Evolutionary conservation across 1,140 invertebrate species (phyloP).

Genomic region (Rhopalosiphum maidis): DNA sequence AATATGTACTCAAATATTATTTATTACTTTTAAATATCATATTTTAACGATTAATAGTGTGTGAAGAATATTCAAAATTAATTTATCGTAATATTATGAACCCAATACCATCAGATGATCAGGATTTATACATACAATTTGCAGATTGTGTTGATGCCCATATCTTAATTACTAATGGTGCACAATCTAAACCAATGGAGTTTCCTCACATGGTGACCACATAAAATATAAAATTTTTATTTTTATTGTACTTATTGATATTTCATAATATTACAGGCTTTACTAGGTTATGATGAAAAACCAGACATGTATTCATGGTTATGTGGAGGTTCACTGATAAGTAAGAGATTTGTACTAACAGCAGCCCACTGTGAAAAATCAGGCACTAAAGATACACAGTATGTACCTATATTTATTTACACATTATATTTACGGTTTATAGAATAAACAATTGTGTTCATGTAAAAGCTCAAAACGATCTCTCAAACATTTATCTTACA

Average conservation of each 20-base stretch:
- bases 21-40: too few relatives aligned
- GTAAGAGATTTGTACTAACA: conserved; percentile 29
- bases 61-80: conserved; percentile 6
- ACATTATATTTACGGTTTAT: neutral
- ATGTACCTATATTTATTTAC: neutral
- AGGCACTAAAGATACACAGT: neutral
- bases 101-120: neutral
- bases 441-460: too few relatives aligned
- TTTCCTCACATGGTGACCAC: conserved; percentile 68
- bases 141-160: neutral
- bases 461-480: too few relatives aligned
- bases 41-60: neutral
- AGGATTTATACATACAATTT: neutral
- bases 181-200: conserved; percentile 64
- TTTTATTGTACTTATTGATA: neutral
- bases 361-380: conserved; percentile 39
- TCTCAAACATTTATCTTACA: too few relatives aligned
- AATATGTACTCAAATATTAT: too few relatives aligned
- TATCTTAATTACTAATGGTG: conserved; percentile 63
- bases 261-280: neutral
- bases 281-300: conserved; percentile 24
- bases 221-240: neutral
- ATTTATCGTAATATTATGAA: neutral
- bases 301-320: neutral
- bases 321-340: conserved; percentile 37